These are phyloP conservation scores for Pholis gunnellus DNA, from an alignment of 2,113 vertebrate species.

Conservation along the genomic window DNA sequence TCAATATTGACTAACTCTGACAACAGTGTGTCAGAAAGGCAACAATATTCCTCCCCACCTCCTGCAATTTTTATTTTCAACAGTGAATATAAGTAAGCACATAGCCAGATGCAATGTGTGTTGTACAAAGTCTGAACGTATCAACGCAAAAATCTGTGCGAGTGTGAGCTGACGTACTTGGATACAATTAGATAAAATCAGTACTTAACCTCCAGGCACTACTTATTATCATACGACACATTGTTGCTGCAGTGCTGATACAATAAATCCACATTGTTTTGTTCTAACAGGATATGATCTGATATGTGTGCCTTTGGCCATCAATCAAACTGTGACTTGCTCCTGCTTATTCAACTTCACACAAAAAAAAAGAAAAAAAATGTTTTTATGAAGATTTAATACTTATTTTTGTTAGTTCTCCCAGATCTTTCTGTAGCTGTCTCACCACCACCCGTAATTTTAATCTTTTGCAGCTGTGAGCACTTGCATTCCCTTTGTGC, in stretches of 20 bases:
- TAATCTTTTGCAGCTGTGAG: neutral
- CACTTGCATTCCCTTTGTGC: neutral
- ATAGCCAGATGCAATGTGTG: neutral
- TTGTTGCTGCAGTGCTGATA: neutral
- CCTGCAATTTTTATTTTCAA: too few species aligned
- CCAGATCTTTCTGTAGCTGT: neutral
- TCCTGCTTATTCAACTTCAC: neutral
- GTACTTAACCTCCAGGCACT: neutral
- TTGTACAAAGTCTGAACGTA: neutral
- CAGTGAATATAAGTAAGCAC: too few species aligned
- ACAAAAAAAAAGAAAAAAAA: neutral
- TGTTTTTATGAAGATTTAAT: neutral
- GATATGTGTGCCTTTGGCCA: constrained; percentile 1
- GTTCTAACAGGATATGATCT: neutral
- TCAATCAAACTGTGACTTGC: neutral
- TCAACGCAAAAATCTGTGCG: neutral
- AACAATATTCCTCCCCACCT: too few species aligned
- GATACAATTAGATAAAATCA: too few species aligned
- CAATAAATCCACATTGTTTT: neutral
- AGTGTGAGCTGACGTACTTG: neutral
- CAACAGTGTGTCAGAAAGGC: too few species aligned
- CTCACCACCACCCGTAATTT: neutral
- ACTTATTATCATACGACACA: neutral
- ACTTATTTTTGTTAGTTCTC: neutral
- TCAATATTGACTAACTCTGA: neutral